phyloP scores from a whole-genome alignment of 2,113 vertebrate genomes.

The Mugil cephalus region DNA sequence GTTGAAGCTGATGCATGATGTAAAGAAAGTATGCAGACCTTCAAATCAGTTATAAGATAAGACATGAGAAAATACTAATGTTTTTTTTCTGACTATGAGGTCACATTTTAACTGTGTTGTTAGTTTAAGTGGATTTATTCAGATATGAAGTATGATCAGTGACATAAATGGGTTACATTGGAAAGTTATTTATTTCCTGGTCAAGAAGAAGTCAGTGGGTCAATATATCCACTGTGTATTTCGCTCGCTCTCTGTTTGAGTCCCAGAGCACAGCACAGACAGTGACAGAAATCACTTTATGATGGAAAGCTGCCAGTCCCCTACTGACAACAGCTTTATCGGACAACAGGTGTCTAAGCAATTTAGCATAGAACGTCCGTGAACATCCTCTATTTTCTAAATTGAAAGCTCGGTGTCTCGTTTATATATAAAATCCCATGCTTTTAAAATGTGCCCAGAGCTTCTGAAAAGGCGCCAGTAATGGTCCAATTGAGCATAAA shows the following conservation, averaged over 20 bases:
- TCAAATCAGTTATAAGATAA: too few species aligned
- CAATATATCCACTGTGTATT: background rate
- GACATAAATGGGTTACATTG: too few species aligned
- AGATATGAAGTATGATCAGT: too few species aligned
- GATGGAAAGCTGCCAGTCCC: conserved; percentile 16
- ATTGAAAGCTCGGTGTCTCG: background rate
- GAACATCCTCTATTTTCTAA: background rate
- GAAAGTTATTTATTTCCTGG: too few species aligned
- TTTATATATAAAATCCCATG: background rate
- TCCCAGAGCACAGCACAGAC: background rate
- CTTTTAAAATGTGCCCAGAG: background rate
- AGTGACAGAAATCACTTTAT: conserved; percentile 12
- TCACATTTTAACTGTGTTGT: too few species aligned
- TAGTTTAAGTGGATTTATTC: too few species aligned
- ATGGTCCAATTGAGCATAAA: conserved; percentile 5
- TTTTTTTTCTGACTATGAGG: too few species aligned
- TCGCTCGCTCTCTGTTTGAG: background rate
- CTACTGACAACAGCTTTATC: conserved; percentile 2
- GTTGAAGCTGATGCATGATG: too few species aligned
- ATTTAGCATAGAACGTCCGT: background rate
- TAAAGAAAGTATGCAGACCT: too few species aligned
- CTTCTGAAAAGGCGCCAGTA: background rate
- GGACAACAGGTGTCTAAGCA: background rate
- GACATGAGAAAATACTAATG: too few species aligned
- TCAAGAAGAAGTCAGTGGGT: background rate